Evolutionary conservation across 2,797 vertebrate genomes (phyloP).

Genomic region (Eospalax fontanierii): DNA sequence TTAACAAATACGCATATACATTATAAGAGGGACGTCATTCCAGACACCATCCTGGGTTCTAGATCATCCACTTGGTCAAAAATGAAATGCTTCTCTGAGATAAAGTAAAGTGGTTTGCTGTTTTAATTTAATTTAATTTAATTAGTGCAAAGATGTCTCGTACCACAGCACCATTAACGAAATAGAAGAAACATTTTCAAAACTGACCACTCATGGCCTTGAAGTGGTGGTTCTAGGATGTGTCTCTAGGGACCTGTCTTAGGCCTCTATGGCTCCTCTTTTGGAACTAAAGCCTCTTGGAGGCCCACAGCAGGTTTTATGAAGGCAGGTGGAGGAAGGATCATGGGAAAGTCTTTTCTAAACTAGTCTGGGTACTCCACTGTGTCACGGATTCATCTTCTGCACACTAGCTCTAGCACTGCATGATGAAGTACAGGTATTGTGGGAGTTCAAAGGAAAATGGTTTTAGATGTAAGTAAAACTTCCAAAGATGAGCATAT

Average conservation of each 20-base stretch:
- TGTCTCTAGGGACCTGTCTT: not conserved
- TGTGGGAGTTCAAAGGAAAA: not conserved
- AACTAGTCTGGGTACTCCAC: not conserved
- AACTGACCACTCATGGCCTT: not conserved
- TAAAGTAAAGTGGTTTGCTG: slow-evolving; percentile 8
- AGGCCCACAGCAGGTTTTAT: not conserved
- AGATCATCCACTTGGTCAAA: not conserved
- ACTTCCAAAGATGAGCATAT: not conserved
- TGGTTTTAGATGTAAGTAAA: slow-evolving; percentile 56
- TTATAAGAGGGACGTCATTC: not conserved
- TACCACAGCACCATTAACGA: not conserved
- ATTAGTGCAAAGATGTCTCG: not conserved
- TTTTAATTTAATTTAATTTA: not conserved
- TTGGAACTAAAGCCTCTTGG: slow-evolving; percentile 27
- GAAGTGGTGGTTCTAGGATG: not conserved
- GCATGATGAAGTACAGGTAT: not conserved
- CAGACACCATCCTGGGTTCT: not conserved
- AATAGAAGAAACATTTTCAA: not conserved
- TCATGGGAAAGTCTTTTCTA: not conserved
- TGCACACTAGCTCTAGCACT: not conserved
- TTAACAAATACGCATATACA: not conserved
- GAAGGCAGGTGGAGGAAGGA: not conserved
- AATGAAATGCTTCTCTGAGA: not conserved
- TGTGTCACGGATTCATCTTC: not conserved
- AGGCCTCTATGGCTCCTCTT: not conserved